These are phyloP conservation scores for Margaritifera margaritifera DNA, from an alignment of 2,888 invertebrate species.

Conservation along the genomic window DNA sequence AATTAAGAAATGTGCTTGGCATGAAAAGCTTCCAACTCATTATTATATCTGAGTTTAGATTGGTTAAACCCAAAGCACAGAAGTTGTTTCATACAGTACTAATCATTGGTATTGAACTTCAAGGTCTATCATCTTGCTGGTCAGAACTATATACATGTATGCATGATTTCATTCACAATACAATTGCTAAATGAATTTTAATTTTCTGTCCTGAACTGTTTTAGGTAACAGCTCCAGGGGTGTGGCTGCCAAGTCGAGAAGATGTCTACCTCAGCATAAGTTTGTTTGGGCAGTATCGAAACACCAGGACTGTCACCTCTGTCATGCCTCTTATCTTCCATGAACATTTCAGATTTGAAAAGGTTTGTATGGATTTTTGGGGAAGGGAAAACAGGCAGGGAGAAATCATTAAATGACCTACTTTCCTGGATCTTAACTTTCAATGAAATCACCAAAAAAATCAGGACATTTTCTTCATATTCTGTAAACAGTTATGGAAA, in stretches of 20 bases:
- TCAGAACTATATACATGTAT: background rate
- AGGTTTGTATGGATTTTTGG: conserved; percentile 71
- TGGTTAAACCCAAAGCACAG: too few relatives aligned
- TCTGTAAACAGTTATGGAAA: too few relatives aligned
- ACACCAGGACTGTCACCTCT: conserved; percentile 80
- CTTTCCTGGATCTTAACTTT: too few relatives aligned
- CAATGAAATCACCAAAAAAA: too few relatives aligned
- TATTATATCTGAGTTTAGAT: too few relatives aligned
- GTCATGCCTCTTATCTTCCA: conserved; percentile 82
- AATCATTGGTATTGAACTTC: too few relatives aligned
- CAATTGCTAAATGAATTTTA: background rate
- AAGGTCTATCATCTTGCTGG: too few relatives aligned
- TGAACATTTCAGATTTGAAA: conserved; percentile 83
- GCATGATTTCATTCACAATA: background rate
- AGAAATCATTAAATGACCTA: background rate
- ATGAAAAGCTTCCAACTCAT: too few relatives aligned
- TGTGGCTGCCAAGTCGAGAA: conserved; percentile 88
- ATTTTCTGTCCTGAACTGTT: conserved; percentile 2
- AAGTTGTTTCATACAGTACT: too few relatives aligned
- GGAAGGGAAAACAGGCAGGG: background rate
- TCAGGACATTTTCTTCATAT: too few relatives aligned
- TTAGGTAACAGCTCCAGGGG: conserved; percentile 86
- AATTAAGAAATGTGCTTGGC: too few relatives aligned
- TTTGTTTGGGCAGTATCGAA: conserved; percentile 81
- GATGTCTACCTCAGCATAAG: conserved; percentile 82